These are phyloP conservation scores for Calliscelio sp. DNA, from an alignment of 2,888 invertebrate species.

Conservation along the genomic window DNA sequence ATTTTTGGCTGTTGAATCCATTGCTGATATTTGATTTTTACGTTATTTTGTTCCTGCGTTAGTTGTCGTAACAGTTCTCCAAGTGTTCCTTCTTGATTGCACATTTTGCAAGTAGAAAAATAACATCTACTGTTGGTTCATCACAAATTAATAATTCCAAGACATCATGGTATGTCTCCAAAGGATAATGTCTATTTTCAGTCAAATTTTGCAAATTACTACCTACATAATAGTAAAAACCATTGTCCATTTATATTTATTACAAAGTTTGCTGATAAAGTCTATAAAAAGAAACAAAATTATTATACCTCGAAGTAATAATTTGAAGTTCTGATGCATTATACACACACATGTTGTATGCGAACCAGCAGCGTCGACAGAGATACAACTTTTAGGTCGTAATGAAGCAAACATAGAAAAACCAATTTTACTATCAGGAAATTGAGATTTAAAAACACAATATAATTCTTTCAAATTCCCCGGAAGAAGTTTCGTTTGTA, in stretches of 20 bases:
- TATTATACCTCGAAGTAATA: slow-evolving; percentile 25
- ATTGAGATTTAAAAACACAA: slow-evolving; percentile 17
- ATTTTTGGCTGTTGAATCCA: slow-evolving; percentile 1
- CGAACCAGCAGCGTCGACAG: slow-evolving; percentile 17
- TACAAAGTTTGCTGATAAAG: not conserved
- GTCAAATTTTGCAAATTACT: not conserved
- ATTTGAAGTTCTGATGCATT: slow-evolving; percentile 36
- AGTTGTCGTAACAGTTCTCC: not conserved
- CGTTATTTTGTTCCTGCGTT: not conserved
- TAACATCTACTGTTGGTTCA: slow-evolving; percentile 17
- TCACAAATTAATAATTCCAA: slow-evolving; percentile 2
- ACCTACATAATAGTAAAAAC: not conserved
- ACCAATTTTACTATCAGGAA: slow-evolving; percentile 14
- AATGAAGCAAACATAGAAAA: slow-evolving; percentile 44
- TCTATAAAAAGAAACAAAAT: not conserved
- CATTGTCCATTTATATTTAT: not conserved
- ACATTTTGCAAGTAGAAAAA: not conserved
- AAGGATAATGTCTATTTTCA: not conserved
- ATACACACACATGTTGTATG: slow-evolving; percentile 48
- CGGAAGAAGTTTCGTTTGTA: slow-evolving; percentile 63
- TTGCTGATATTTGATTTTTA: slow-evolving; percentile 9
- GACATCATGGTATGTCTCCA: slow-evolving; percentile 4
- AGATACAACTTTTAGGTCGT: slow-evolving; percentile 22
- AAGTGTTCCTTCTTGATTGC: not conserved
- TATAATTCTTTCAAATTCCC: slow-evolving; percentile 70